Base-by-base conservation (phyloP, 2,888 invertebrate species). In the Tinea trinotella region DNA sequence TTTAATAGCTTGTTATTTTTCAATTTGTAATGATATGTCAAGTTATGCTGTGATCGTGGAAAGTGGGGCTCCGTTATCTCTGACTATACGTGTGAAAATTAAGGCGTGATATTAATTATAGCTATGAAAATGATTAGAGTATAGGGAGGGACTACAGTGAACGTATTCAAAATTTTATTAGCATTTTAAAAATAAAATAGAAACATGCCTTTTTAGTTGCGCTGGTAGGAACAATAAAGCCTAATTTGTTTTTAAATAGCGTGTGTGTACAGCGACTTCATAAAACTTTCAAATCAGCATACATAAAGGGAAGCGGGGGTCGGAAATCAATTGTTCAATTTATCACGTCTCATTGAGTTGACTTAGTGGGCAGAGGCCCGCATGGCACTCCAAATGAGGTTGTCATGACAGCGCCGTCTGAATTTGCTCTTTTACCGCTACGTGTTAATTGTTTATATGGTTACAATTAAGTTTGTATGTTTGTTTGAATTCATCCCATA, bases 321-420 rank as follows among this genome's bases (percentile, higher is more conserved):
- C 60, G 59, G 60, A 59, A 64, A 60, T 60, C 67, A 70, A 72
- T 70, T 67, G 68, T 68, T 63, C 67, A 71, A 71, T 74, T 72
- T 71, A 70, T 71, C 71, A 70, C 64, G 65, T 68, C 66, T 65
- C 59, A 61, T 64, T 60, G 63, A 58, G 58, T 57, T 52, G 36
- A 10, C 12, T 53, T 34, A 5, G 53, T 19, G 53, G 17, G 52
- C 12, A 19, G 53, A 13, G 13, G 35, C 13, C 53, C 53, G 36
- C 44, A 36, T 52, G 24, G 12, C n/a, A 7, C 18, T 12, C 52
- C 52, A 34, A 52, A 4, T 46, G 15, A 5, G 18, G 46, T 18
- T 12, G 24, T 20, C 18, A 24, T 50, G 19, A 17, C 19, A 46
- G 13, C 1, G n/a, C 2, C 40, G n/a, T 3, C 40, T 4, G 15